These are phyloP conservation scores for Odontesthes bonariensis DNA, from an alignment of 2,113 vertebrate species.

Conservation along the genomic window DNA sequence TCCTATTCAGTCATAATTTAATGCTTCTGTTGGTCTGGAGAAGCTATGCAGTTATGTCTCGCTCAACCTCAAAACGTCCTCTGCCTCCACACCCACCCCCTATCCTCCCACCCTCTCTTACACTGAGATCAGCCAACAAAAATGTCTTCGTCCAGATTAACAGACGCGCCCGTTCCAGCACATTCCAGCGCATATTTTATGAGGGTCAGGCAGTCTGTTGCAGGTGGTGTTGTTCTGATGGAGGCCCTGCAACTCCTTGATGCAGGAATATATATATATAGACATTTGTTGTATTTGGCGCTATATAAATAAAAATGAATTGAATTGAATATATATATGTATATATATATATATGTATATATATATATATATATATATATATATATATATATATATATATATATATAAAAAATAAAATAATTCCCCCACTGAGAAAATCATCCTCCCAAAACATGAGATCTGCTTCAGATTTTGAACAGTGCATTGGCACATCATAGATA, in stretches of 20 bases:
- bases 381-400: no score
- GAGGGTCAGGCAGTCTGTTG: slow-evolving; percentile 74
- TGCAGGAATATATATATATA: slow-evolving; percentile 11
- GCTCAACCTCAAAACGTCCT: slow-evolving; percentile 57
- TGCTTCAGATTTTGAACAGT: slow-evolving; percentile 64
- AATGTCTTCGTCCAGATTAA: slow-evolving; percentile 78
- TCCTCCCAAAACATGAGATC: slow-evolving; percentile 54
- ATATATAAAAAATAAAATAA: slow-evolving; percentile 2
- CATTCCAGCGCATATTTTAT: slow-evolving; percentile 74
- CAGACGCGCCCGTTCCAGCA: slow-evolving; percentile 74
- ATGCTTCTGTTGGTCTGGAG: slow-evolving; percentile 67
- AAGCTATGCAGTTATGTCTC: slow-evolving; percentile 73
- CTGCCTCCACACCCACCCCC: neutral
- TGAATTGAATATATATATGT: no score
- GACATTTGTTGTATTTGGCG: no score
- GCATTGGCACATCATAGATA: slow-evolving; percentile 56
- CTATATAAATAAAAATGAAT: no score
- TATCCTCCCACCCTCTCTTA: neutral
- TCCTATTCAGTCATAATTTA: slow-evolving; percentile 62
- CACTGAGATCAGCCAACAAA: slow-evolving; percentile 78
- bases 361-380: no score
- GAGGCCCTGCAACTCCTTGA: slow-evolving; percentile 49
- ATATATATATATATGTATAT: no score
- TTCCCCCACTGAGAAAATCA: slow-evolving; percentile 43
- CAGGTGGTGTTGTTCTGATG: slow-evolving; percentile 76